Base-by-base conservation (phyloP, 2,797 vertebrate species). In the Leptoclinus maculatus region DNA sequence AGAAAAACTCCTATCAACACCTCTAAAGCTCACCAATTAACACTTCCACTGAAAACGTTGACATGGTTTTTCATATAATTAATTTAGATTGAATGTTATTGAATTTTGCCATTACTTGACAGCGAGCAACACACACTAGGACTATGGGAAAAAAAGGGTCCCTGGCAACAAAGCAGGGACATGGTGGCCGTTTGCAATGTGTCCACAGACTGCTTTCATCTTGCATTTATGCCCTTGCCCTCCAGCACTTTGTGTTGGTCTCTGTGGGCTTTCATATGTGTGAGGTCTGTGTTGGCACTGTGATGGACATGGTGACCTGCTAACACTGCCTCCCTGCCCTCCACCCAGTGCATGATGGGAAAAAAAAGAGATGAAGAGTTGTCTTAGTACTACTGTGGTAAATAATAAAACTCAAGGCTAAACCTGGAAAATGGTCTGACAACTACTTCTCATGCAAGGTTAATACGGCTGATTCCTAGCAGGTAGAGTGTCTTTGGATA, bases 251-350 rank as follows among this genome's bases (percentile, higher is more conserved):
- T 45, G 41, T 2, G 3, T 27, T 17, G 21, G 49, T 76, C 67
- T 85, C 68, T 58, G 54, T 57, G 60, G 79, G 36, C 12, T 67
- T 66, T 56, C 53, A 62, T 68, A 23, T 38, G 69, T 70, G 69
- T 59, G 39, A 66, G 36, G 32, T 67, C 49, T 53, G 56, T 69
- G 57, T 58, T 64, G 59, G 23, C 29, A 21, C 62, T 39, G 60
- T 68, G 75, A 87, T 80, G 68, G 65, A 76, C 64, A n/a, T 71
- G 57, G 16, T 83, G 76, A 75, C 82, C 36, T 78, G 67, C 72
- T 84, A 63, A 47, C 76, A 71, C 82, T 32, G 66, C 63, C 62
- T 65, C 66, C 16, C 29, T 84, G 74, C 43, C 16, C 32, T 60
- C 2, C 32, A 21, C 54, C 32, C 34, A 62, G 29, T 58, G 74